phyloP scores from a whole-genome alignment of 2,797 vertebrate genomes.

The Amazona ochrocephala region DNA sequence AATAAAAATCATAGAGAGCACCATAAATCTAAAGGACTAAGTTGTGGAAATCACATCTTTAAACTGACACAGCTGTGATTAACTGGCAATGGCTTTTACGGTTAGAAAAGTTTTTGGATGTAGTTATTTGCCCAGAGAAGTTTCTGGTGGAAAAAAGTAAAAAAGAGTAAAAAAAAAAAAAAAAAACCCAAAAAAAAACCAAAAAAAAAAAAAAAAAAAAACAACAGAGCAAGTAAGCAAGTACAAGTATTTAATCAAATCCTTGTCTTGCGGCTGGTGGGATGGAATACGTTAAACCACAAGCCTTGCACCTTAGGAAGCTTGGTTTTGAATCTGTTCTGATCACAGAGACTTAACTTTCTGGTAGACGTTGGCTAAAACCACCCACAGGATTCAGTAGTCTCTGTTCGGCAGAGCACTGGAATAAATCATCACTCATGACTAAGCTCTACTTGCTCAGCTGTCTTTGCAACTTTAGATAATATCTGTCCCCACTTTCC shows the following conservation, averaged over 20 bases:
- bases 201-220: not conserved
- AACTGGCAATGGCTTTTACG: slow-evolving; percentile 62
- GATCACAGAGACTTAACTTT: not conserved
- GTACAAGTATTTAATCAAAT: slow-evolving; percentile 42
- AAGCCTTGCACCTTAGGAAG: not conserved
- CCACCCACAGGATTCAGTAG: not conserved
- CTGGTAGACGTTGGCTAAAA: not conserved
- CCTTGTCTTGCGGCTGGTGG: not conserved
- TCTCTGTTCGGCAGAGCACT: not conserved
- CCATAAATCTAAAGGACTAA: slow-evolving; percentile 68
- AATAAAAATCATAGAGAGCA: slow-evolving; percentile 71
- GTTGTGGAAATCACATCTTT: slow-evolving; percentile 70
- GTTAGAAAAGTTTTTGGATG: slow-evolving; percentile 48
- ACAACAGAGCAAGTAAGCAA: not conserved
- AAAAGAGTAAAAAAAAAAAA: not conserved
- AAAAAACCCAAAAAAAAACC: too few species aligned
- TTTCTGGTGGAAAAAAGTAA: not conserved
- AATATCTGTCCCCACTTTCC: not conserved
- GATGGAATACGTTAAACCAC: not conserved
- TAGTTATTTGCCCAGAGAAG: slow-evolving; percentile 34
- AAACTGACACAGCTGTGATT: slow-evolving; percentile 64
- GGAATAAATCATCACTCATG: not conserved
- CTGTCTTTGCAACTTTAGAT: not conserved
- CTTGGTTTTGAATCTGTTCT: slow-evolving; percentile 12
- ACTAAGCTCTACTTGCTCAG: not conserved